Evolutionary conservation across 92 coral and sea anemone genomes (phyloP), one percentile per base, ranked within the genome.

Genomic region (Pocillopora meandrina): DNA sequence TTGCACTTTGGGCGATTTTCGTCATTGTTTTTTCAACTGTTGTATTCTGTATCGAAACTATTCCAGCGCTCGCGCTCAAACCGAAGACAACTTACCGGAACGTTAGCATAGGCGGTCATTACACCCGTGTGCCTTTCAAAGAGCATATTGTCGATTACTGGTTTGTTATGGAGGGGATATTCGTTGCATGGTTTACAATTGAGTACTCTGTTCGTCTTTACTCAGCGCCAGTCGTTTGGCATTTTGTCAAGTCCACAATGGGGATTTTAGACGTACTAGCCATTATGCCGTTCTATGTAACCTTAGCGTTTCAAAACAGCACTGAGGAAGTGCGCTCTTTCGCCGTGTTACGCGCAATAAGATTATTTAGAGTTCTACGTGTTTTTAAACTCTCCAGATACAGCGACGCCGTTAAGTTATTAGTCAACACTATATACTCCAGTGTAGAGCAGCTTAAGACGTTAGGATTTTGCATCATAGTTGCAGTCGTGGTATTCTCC

Each of bases 301-400:
- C 98, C 1, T 75, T 95, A 8, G 92, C 88, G 36, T 52, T 94
- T 26, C 89, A 87, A 70, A 60, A 86, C 21, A 91, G 88, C 72
- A 88, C 94, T 0, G 33, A 75, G 8, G 93, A 93, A 11, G 93
- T 93, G 65, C 89, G 92, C 11, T 95, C 98, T 17, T 95, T 95
- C 58, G 78, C 92, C n/a, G 98, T 95, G 58, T 47, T 95, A 7
- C 98, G 98, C 62, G 98, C 95, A 2, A 71, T 95, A n/a, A 84
- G 98, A 12, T 76, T 95, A 58, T 92, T 95, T 68, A 93, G 98
- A 78, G 98, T 95, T 58, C 61, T 95, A 60, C 92, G 98, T 56
- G 93, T 95, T 17, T 94, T 95, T 77, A 95, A 95, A 42, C 91
- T 95, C 33, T 92, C 98, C n/a, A 91, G 98, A 26, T 95, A 95